These are phyloP conservation scores for Allobates femoralis DNA, from an alignment of 2,797 vertebrate species.

Conservation along the genomic window DNA sequence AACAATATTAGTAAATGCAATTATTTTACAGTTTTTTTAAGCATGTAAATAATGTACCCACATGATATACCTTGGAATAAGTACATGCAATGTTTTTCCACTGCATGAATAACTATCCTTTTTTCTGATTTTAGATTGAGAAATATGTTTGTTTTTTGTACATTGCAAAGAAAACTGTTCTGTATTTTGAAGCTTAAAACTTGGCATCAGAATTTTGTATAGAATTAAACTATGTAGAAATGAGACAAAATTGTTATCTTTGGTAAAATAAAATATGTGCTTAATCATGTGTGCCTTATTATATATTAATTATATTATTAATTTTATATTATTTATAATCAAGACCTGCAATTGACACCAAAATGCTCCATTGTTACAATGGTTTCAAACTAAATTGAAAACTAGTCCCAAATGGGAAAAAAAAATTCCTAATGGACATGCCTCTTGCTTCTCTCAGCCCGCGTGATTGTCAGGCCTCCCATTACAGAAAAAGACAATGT, in stretches of 20 bases:
- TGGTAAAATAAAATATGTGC: constrained; percentile 36
- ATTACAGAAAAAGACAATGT: no score
- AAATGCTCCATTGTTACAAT: no score
- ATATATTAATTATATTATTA: no score
- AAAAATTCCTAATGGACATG: no score
- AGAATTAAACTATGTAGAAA: constrained; percentile 68
- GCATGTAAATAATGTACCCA: constrained; percentile 38
- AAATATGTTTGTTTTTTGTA: constrained; percentile 67
- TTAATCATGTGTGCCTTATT: not conserved
- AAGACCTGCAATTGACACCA: no score
- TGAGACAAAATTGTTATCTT: constrained; percentile 27
- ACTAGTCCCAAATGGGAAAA: no score
- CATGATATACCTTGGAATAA: not conserved
- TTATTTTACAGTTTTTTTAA: constrained; percentile 17
- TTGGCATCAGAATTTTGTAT: constrained; percentile 70
- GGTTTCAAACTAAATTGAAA: no score
- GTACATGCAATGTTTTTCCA: constrained; percentile 68
- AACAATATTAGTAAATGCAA: not conserved
- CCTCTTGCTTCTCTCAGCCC: no score
- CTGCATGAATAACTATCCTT: constrained; percentile 67
- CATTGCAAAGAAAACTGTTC: constrained; percentile 67
- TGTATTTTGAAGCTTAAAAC: constrained; percentile 69
- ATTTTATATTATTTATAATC: no score
- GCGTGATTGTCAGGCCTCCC: no score
- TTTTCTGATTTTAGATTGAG: constrained; percentile 68